Percentiles rank a stretch among this genome's conserved stretches.
Evolutionary conservation across 2,888 invertebrate species (phyloP).

Genomic region (Aphrophora alni): DNA sequence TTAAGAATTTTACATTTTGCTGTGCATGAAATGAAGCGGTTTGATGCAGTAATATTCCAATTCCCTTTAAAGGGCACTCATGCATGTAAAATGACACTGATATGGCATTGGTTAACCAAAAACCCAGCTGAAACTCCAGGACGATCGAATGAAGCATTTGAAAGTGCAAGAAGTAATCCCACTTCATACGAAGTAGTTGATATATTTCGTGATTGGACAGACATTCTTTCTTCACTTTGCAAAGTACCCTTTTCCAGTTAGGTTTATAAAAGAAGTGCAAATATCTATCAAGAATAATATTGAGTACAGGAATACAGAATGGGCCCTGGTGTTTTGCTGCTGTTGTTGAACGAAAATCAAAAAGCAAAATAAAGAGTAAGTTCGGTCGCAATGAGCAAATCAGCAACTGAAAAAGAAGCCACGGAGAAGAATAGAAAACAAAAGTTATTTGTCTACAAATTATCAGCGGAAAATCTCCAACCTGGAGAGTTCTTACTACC

Average conservation of each 20-base stretch:
- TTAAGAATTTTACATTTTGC: not conserved
- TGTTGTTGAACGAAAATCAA: no score
- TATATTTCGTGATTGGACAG: conserved; percentile 21
- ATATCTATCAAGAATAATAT: no score
- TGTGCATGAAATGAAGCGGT: not conserved
- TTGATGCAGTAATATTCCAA: not conserved
- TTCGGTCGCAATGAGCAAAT: no score
- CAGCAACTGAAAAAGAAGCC: no score
- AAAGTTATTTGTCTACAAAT: no score
- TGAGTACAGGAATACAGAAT: no score
- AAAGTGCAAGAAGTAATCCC: conserved; percentile 15
- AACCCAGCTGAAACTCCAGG: conserved; percentile 13
- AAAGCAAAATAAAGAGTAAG: no score
- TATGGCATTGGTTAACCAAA: conserved; percentile 2
- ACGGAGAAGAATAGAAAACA: no score
- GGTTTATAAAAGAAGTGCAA: not conserved
- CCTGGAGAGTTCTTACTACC: no score
- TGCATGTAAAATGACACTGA: not conserved
- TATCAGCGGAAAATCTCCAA: no score
- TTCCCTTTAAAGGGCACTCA: not conserved
- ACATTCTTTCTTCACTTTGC: conserved; percentile 18
- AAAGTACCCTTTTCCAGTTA: not conserved
- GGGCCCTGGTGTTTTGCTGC: no score
- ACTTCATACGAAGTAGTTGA: not conserved
- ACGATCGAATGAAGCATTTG: not conserved